A percentile compares a stretch with the other conserved stretches of the same genome.
Conservation (phyloP, 2,888 invertebrate genomes). For the Eupithecia pulchellata region DNA sequence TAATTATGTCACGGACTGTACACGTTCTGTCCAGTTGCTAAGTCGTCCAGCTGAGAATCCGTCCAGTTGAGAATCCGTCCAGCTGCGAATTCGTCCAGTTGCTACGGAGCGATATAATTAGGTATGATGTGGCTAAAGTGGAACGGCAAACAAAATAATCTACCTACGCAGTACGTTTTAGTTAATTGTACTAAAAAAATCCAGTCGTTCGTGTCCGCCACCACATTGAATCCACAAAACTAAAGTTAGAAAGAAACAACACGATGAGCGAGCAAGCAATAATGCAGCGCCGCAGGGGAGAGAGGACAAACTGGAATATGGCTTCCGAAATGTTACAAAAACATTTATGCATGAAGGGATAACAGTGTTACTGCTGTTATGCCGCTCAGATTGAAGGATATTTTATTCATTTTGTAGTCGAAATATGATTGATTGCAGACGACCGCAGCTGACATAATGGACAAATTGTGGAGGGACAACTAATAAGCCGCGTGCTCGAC, state of each 20-base stretch:
- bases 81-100: too few relatives aligned
- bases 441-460: conserved; percentile 60
- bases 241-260: conserved; percentile 63
- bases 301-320: conserved; percentile 62
- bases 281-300: conserved; percentile 58
- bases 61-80: too few relatives aligned
- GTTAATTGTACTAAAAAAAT: conserved; percentile 23
- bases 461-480: conserved; percentile 66
- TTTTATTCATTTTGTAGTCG: conserved; percentile 61
- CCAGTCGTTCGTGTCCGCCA: conserved; percentile 17
- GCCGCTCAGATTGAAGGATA: conserved; percentile 68
- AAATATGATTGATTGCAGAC: conserved; percentile 60
- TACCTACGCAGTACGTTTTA: not conserved
- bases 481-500: conserved; percentile 57
- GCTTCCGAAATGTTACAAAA: conserved; percentile 78
- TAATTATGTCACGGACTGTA: too few relatives aligned
- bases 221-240: conserved; percentile 28
- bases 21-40: too few relatives aligned
- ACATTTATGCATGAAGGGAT: conserved; percentile 83
- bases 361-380: conserved; percentile 73
- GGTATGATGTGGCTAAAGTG: not conserved
- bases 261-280: conserved; percentile 53
- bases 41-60: too few relatives aligned
- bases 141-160: not conserved
- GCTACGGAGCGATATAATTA: too few relatives aligned